Evolutionary conservation across 2,113 vertebrate genomes (phyloP), one percentile per base, ranked within the genome.

Genomic region (Condylura cristata): DNA sequence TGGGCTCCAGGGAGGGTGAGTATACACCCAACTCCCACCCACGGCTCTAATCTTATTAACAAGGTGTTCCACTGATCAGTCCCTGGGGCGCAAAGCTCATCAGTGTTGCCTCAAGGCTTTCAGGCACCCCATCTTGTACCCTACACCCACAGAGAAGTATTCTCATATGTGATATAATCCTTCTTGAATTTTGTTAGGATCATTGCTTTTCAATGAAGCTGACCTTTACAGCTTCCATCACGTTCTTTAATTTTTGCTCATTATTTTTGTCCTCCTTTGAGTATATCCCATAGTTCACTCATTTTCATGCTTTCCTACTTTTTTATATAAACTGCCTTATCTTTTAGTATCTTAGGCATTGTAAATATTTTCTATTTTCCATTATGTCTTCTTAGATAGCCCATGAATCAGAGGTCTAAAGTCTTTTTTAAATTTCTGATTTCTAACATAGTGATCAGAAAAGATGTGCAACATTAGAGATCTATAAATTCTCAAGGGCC

Each of bases 381-480:
- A 46, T 76, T 93, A 41, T 32, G 39, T 61, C 72, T 72, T 71
- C 48, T 85, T 72, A 88, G 75, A 26, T 51, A 74, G 7, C 46
- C 13, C 9, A 44, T 61, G 28, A 39, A 46, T 65, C 46, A 39
- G 22, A 76, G 6, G 28, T 5, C 7, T 28, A 6, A 13, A 39
- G n/a, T 37, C 80, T 74, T 46, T 56, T 28, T 34, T 6, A 7
- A 30, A 75, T 44, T 87, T 72, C 37, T 84, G 34, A 87, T 65
- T 85, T 93, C 53, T 93, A 58, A 68, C 11, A 56, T 80, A 80
- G 80, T 66, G 2, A 75, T 84, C 14, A 87, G 76, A 83, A 94
- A 85, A 88, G 6, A 85, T 41, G 7, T 81, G n/a, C 16, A 72
- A 39, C 5, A 81, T 68, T 16, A 85, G 22, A 20, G 8, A 53